Percentiles rank a stretch among this genome's conserved stretches.
Conservation (phyloP, 2,113 vertebrate genomes). For the Glareola pratincola region DNA sequence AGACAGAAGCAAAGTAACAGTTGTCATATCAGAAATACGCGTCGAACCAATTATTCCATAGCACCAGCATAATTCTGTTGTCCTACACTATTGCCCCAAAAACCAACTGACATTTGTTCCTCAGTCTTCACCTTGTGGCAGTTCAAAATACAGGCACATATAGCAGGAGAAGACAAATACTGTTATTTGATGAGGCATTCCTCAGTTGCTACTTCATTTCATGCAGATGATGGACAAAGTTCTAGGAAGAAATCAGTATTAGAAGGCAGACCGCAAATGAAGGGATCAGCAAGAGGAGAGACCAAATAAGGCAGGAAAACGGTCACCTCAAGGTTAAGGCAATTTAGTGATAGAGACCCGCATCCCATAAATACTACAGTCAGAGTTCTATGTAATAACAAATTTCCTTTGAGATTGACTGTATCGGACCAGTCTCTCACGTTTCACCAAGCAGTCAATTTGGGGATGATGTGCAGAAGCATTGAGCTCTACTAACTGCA, state of each 20-base stretch:
- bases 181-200: not conserved
- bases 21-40: not conserved
- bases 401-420: not conserved
- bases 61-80: rapidly evolving
- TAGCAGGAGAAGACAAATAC: not conserved
- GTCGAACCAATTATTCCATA: not conserved
- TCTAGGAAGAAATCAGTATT: not conserved
- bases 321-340: not conserved
- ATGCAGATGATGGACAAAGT: not conserved
- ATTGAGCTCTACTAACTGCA: not conserved
- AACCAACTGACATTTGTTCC: not conserved
- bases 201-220: not conserved
- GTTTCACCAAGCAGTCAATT: not conserved
- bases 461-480: not conserved
- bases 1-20: not conserved
- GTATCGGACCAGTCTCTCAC: not conserved
- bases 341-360: not conserved
- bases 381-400: not conserved
- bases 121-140: not conserved
- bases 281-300: not conserved
- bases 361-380: not conserved
- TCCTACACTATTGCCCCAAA: not conserved
- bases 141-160: not conserved
- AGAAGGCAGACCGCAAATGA: not conserved
- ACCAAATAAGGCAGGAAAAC: not conserved